phyloP scores from a whole-genome alignment of 92 coral and sea anemone species.

The Bergia sp. region DNA sequence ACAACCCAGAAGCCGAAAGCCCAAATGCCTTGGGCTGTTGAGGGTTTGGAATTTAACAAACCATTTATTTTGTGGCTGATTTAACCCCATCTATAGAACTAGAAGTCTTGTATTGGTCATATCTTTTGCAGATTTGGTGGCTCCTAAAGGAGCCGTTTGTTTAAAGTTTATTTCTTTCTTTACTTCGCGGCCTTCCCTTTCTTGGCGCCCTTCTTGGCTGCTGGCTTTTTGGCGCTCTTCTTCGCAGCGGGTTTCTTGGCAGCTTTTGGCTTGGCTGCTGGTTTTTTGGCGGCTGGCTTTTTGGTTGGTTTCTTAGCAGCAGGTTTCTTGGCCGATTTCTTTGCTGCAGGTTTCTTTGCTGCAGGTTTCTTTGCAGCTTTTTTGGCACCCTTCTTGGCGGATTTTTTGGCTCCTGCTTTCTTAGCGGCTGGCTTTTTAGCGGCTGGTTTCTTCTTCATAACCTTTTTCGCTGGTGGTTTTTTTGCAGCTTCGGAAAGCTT shows the following conservation, averaged over 20 bases:
- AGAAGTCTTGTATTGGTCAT: not conserved
- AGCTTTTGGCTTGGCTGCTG: slow-evolving; percentile 45
- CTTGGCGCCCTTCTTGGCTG: slow-evolving; percentile 30
- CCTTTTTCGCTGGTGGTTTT: not conserved
- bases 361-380: slow-evolving; percentile 64
- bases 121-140: slow-evolving; percentile 58
- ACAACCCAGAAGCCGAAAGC: too few species aligned
- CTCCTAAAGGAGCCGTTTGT: slow-evolving; percentile 88
- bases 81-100: too few species aligned
- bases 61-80: too few species aligned
- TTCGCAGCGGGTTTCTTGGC: slow-evolving; percentile 50
- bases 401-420: slow-evolving; percentile 47
- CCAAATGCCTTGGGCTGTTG: too few species aligned
- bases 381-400: slow-evolving; percentile 38
- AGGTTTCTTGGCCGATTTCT: slow-evolving; percentile 54
- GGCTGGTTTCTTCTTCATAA: slow-evolving; percentile 20
- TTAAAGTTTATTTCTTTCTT: not conserved
- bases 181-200: slow-evolving; percentile 52
- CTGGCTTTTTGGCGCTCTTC: slow-evolving; percentile 51
- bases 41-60: too few species aligned
- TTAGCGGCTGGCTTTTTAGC: not conserved
- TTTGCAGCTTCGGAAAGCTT: slow-evolving; percentile 48
- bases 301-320: slow-evolving; percentile 50
- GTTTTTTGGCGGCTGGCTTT: slow-evolving; percentile 44
- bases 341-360: slow-evolving; percentile 66